Conservation (phyloP, 2,888 invertebrate genomes). For the Yponomeuta cagnagella region DNA sequence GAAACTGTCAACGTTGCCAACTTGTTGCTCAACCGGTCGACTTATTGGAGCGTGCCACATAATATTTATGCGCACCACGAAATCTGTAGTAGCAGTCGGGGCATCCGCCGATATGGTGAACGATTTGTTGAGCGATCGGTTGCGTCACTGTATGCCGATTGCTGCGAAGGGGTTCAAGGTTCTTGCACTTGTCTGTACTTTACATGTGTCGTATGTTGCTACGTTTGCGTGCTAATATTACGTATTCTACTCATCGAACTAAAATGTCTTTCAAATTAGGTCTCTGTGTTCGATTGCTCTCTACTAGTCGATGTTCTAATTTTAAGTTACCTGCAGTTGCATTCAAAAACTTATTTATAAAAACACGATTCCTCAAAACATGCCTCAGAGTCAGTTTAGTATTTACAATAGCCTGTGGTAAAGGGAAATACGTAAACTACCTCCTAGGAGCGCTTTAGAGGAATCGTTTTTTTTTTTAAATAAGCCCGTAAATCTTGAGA, state of each 20-base stretch:
- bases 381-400: too few relatives aligned
- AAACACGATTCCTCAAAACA: too few relatives aligned
- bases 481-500: background rate
- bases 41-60: constrained; percentile 66
- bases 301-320: background rate
- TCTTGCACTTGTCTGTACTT: constrained; percentile 20
- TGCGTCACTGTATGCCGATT: constrained; percentile 44
- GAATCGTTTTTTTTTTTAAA: background rate
- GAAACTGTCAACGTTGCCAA: constrained; percentile 52
- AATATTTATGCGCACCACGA: constrained; percentile 64
- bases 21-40: constrained; percentile 56
- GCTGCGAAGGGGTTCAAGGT: constrained; percentile 38
- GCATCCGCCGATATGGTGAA: constrained; percentile 43
- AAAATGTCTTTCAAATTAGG: background rate
- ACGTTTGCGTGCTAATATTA: constrained; percentile 2
- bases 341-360: too few relatives aligned
- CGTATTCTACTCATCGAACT: background rate
- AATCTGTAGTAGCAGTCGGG: constrained; percentile 37
- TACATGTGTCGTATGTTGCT: constrained; percentile 11
- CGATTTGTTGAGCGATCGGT: constrained; percentile 39
- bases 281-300: background rate
- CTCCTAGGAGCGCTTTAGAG: too few relatives aligned
- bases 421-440: too few relatives aligned
- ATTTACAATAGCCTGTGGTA: too few relatives aligned
- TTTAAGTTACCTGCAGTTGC: background rate